Evolutionary conservation across 2,888 invertebrate genomes (phyloP).

Genomic region (Sphecodes monilicornis): DNA sequence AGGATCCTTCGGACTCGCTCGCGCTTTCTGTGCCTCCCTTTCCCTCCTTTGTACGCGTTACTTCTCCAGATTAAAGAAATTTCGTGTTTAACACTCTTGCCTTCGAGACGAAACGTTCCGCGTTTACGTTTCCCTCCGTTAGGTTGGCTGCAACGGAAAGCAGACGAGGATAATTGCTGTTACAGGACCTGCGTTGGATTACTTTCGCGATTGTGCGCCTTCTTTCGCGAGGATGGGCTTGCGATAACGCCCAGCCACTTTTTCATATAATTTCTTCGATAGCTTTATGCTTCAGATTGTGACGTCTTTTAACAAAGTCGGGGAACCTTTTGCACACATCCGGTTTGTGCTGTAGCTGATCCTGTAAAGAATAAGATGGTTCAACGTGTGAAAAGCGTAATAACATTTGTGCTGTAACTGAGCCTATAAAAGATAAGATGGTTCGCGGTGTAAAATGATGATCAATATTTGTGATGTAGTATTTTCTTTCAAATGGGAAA

Average conservation of each 20-base stretch:
- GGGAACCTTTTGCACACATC: background rate
- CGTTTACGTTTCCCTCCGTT: conserved; percentile 37
- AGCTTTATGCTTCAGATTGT: background rate
- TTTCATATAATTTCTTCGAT: background rate
- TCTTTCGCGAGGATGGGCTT: background rate
- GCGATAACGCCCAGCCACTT: background rate
- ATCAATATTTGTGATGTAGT: too few relatives aligned
- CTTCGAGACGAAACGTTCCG: conserved; percentile 30
- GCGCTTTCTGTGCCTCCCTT: background rate
- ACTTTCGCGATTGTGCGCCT: conserved; percentile 11
- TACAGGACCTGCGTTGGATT: conserved; percentile 2
- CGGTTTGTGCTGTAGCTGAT: background rate
- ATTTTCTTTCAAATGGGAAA: too few relatives aligned
- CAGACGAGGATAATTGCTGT: conserved; percentile 40
- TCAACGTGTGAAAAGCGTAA: background rate
- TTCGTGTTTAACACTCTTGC: conserved; percentile 45
- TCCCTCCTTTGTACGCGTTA: conserved; percentile 38
- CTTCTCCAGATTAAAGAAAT: conserved; percentile 64
- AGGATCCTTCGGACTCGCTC: conserved; percentile 57
- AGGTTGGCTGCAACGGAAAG: conserved; percentile 22
- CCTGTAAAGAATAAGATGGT: background rate
- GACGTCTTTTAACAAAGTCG: background rate
- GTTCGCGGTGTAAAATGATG: too few relatives aligned
- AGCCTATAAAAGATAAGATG: too few relatives aligned
- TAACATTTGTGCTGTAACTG: background rate